These are phyloP conservation scores for Rutpela maculata DNA, from an alignment of 2,888 invertebrate species.

Conservation along the genomic window DNA sequence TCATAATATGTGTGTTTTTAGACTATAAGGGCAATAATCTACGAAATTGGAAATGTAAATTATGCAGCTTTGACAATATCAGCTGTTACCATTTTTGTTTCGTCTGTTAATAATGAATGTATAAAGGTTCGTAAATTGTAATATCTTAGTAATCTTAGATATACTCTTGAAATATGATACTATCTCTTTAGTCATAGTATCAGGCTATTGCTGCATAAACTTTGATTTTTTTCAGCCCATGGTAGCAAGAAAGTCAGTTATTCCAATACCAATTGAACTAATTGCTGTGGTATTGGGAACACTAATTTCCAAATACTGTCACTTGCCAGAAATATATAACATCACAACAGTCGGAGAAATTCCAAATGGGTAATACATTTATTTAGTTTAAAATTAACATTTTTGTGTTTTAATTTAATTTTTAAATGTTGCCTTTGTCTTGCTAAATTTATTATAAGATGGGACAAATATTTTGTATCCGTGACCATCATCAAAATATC, in stretches of 20 bases:
- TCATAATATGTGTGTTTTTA: constrained; percentile 49
- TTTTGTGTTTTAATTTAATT: too few relatives aligned
- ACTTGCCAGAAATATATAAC: constrained; percentile 75
- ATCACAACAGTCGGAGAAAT: constrained; percentile 81
- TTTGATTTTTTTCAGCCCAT: constrained; percentile 73
- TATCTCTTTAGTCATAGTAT: background rate
- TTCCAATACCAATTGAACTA: constrained; percentile 86
- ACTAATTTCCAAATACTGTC: constrained; percentile 77
- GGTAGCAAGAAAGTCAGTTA: constrained; percentile 77
- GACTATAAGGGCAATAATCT: constrained; percentile 53
- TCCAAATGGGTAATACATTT: constrained; percentile 78
- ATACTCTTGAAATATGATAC: background rate
- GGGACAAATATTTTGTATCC: too few relatives aligned
- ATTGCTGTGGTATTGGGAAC: constrained; percentile 83
- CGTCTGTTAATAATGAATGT: constrained; percentile 80
- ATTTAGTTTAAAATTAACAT: background rate
- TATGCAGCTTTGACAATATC: constrained; percentile 80
- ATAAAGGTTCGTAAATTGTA: constrained; percentile 75
- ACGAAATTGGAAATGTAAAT: constrained; percentile 77
- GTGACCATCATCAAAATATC: too few relatives aligned
- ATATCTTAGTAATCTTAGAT: too few relatives aligned
- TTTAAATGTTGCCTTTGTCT: too few relatives aligned
- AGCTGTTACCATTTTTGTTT: constrained; percentile 77
- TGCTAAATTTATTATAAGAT: too few relatives aligned
- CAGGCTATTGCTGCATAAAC: background rate